Evolutionary conservation across 1,140 invertebrate genomes (phyloP).

Genomic region (Drosophila athabasca): DNA sequence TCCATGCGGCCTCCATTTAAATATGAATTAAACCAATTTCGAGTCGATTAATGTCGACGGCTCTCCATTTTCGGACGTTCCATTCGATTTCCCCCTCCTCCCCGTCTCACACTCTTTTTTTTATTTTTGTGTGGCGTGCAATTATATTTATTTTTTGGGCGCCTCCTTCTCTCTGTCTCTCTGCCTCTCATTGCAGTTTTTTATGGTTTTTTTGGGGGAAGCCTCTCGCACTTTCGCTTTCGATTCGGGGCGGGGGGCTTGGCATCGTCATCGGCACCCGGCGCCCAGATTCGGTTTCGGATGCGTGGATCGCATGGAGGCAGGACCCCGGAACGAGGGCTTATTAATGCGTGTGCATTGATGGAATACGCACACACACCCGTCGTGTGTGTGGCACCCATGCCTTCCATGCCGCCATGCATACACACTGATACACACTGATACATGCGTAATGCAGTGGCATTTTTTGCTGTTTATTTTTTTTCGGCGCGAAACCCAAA

Average conservation of each 20-base stretch:
- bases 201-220: slow-evolving; percentile 12
- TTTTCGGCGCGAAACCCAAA: slow-evolving; percentile 59
- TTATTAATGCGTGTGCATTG: slow-evolving; percentile 81
- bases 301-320: slow-evolving; percentile 47
- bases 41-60: slow-evolving; percentile 77
- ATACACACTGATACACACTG: slow-evolving; percentile 18
- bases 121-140: slow-evolving; percentile 48
- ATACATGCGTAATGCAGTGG: slow-evolving; percentile 71
- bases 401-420: neutral
- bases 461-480: slow-evolving; percentile 30
- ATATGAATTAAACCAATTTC: slow-evolving; percentile 80
- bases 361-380: slow-evolving; percentile 67
- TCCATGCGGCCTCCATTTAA: slow-evolving; percentile 60
- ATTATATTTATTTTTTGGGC: slow-evolving; percentile 74
- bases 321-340: slow-evolving; percentile 28
- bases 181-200: slow-evolving; percentile 32
- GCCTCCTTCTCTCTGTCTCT: slow-evolving; percentile 8
- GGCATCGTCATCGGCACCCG: slow-evolving; percentile 39
- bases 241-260: neutral
- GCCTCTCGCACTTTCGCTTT: slow-evolving; percentile 61
- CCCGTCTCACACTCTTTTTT: slow-evolving; percentile 6
- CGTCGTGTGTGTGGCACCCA: slow-evolving; percentile 6
- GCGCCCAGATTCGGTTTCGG: slow-evolving; percentile 55
- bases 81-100: slow-evolving; percentile 33
- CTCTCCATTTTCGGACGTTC: slow-evolving; percentile 41